A percentile compares a stretch with the other conserved stretches of the same genome.
Conservation (phyloP, 2,888 invertebrate species). For the Poecilobothrus nobilitatus region DNA sequence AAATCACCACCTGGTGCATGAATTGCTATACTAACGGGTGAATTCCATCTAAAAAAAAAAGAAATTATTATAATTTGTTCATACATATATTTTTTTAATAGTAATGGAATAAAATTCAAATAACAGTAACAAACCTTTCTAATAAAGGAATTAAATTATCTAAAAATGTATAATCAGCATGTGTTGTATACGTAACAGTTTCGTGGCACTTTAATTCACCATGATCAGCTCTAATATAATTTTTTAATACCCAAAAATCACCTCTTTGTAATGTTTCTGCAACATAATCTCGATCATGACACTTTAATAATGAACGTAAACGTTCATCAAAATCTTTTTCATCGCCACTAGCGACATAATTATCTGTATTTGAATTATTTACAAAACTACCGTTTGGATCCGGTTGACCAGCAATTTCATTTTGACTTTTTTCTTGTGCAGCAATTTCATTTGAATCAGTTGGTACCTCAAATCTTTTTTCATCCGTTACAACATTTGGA, state of each 20-base stretch:
- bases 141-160: constrained; percentile 79
- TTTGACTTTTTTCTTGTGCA: constrained; percentile 14
- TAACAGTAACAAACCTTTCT: constrained; percentile 49
- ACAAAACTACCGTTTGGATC: constrained; percentile 25
- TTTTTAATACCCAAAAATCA: constrained; percentile 82
- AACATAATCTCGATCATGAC: constrained; percentile 55
- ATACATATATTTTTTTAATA: not conserved
- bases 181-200: constrained; percentile 83
- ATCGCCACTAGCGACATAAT: constrained; percentile 37
- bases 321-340: constrained; percentile 43
- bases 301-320: constrained; percentile 46
- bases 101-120: too few relatives aligned
- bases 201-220: constrained; percentile 66
- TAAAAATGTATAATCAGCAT: constrained; percentile 84
- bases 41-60: constrained; percentile 58
- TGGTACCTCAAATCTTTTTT: constrained; percentile 27
- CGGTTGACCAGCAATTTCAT: constrained; percentile 18
- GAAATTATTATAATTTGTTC: not conserved
- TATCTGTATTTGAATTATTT: constrained; percentile 36
- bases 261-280: constrained; percentile 62
- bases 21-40: constrained; percentile 77
- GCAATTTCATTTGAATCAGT: constrained; percentile 24
- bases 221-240: constrained; percentile 69
- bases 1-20: constrained; percentile 83
- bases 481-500: constrained; percentile 22